phyloP scores from a whole-genome alignment of 1,140 invertebrate genomes.

The Pogonomyrmex barbatus region DNA sequence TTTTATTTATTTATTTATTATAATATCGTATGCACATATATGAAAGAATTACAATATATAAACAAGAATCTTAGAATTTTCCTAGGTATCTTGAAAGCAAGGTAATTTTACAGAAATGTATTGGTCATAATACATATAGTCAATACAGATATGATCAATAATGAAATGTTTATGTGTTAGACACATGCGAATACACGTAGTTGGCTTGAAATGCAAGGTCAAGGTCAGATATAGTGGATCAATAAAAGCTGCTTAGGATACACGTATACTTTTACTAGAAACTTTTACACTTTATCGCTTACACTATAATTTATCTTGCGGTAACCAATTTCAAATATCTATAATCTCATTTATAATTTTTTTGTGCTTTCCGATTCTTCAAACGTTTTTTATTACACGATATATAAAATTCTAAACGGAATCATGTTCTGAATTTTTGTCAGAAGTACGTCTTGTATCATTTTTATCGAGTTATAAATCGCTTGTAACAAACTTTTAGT shows the following conservation, averaged over 20 bases:
- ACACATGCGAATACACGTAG: background rate
- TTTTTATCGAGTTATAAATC: background rate
- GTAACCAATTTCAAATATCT: background rate
- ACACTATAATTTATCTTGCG: background rate
- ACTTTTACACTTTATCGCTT: background rate
- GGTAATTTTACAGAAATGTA: background rate
- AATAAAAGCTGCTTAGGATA: conserved; percentile 16
- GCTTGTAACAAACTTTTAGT: background rate
- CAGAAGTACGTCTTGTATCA: background rate
- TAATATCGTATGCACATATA: background rate
- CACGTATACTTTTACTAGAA: background rate
- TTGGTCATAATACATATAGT: background rate
- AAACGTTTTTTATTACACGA: background rate
- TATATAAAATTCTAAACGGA: background rate
- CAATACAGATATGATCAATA: background rate
- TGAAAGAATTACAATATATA: background rate
- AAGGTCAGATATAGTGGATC: conserved; percentile 25
- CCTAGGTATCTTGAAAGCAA: background rate
- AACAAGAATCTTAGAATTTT: background rate
- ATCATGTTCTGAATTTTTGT: background rate
- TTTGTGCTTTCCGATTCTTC: background rate
- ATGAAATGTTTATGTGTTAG: background rate
- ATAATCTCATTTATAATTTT: background rate
- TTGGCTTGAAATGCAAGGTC: background rate
- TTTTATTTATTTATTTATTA: background rate